These are phyloP conservation scores for Carposina sasakii DNA, from an alignment of 1,140 invertebrate genomes.

Conservation along the genomic window DNA sequence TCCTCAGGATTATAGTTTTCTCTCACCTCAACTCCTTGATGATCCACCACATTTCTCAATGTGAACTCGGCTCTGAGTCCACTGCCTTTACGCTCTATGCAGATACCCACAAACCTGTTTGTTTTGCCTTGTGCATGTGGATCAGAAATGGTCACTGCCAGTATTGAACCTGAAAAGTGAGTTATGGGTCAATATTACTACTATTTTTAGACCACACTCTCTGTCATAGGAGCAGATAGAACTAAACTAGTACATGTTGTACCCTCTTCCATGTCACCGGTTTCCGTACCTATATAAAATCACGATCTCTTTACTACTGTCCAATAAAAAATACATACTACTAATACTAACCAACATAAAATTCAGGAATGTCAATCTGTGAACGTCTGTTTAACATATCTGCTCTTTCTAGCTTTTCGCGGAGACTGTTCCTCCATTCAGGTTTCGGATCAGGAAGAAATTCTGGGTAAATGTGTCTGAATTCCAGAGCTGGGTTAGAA, in stretches of 20 bases:
- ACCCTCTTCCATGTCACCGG: too few species aligned
- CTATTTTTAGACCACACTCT: too few species aligned
- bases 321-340: neutral
- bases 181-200: too few species aligned
- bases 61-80: constrained; percentile 90
- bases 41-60: constrained; percentile 94
- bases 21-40: constrained; percentile 82
- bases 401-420: constrained; percentile 91
- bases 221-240: too few species aligned
- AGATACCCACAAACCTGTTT: constrained; percentile 96
- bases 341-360: constrained; percentile 90
- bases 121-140: constrained; percentile 87
- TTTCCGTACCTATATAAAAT: too few species aligned
- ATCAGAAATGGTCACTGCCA: constrained; percentile 95
- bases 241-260: too few species aligned
- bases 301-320: too few species aligned
- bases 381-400: constrained; percentile 93
- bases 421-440: constrained; percentile 83
- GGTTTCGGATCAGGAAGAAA: constrained; percentile 92
- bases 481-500: constrained; percentile 59
- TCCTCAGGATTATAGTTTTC: neutral
- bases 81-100: constrained; percentile 86
- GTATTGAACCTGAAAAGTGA: constrained; percentile 81
- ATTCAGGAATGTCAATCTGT: constrained; percentile 94
- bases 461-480: constrained; percentile 91